Conservation (phyloP, 2,113 vertebrate species). For the Ceyx cyanopectus region DNA sequence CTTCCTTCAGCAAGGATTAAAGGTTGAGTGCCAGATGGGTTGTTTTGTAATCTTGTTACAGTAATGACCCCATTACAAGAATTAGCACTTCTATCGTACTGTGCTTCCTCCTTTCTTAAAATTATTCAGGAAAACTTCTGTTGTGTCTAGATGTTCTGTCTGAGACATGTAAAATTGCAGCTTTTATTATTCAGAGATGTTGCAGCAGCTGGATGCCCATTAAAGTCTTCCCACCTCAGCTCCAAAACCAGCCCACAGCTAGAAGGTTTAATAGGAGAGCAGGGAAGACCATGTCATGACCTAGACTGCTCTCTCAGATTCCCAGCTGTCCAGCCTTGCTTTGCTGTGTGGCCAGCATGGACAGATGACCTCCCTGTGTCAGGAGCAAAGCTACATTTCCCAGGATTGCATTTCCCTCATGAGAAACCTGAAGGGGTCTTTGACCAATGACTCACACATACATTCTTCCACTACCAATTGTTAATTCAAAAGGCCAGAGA, state of each 20-base stretch:
- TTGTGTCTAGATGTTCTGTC: background rate
- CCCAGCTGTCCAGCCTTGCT: background rate
- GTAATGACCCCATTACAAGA: background rate
- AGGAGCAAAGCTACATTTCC: background rate
- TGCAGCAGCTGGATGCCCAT: background rate
- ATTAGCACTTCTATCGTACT: background rate
- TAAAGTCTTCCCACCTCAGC: background rate
- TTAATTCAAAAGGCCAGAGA: background rate
- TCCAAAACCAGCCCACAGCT: background rate
- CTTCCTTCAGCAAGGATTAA: background rate
- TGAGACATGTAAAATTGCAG: background rate
- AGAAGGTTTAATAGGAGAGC: background rate
- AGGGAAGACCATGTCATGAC: fast-evolving
- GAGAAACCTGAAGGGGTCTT: background rate
- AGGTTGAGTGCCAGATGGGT: background rate
- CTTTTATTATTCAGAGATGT: background rate
- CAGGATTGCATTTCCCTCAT: background rate
- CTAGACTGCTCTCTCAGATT: background rate
- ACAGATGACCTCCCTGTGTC: background rate
- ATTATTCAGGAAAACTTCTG: background rate
- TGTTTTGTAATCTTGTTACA: conserved; percentile 21
- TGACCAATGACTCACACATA: background rate
- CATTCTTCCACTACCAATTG: background rate
- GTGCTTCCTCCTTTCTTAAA: background rate
- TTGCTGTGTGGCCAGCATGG: background rate